Base-by-base conservation (phyloP, 2,113 vertebrate genomes). In the Myiozetetes cayanensis region DNA sequence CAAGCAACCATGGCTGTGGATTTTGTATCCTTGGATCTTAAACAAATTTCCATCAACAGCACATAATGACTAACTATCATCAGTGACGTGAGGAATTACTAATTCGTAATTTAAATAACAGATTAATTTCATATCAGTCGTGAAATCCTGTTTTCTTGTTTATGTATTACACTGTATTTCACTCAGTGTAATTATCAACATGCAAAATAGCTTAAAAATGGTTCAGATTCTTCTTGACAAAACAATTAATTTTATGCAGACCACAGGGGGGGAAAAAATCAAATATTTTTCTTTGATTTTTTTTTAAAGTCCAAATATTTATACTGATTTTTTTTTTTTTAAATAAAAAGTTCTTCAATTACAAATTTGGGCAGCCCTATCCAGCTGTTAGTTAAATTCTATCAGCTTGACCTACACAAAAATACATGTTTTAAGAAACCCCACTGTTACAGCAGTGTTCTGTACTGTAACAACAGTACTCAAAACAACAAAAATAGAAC, bases 221-320 rank as follows among this genome's bases (percentile, higher is more conserved):
- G 3, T 67, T 77, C 28, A 30, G 4, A 37, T 71, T 85, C 25
- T 58, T 81, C 46, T 77, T 17, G 20, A 80, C 8, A 31, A 90
- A 88, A 47, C 18, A 77, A 70, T 52, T 77, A 9, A 25, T 20
- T 81, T 82, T 43, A 92, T 16, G 15, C 3, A 88, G 33, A 24
- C 14, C 10, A 31, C 2, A 8, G 30, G 14, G 4, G 4, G 3
- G 3, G 3, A 5, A 4, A 0, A 27, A 22, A 28, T 8, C 7
- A 67, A 70, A 35, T 59, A 71, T 43, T 89, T 58, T 58, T 56
- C 10, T 27, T 30, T 11, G 4, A 6, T 25, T 9, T 46, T 72
- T 63, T 82, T 58, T 35, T 8, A 1, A 55, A 65, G 12, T 25
- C 10, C 13, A 90, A 85, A 77, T 49, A 65, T 59, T 63, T 6